Base-by-base conservation (phyloP, 2,888 invertebrate genomes). In the Macaria liturata region DNA sequence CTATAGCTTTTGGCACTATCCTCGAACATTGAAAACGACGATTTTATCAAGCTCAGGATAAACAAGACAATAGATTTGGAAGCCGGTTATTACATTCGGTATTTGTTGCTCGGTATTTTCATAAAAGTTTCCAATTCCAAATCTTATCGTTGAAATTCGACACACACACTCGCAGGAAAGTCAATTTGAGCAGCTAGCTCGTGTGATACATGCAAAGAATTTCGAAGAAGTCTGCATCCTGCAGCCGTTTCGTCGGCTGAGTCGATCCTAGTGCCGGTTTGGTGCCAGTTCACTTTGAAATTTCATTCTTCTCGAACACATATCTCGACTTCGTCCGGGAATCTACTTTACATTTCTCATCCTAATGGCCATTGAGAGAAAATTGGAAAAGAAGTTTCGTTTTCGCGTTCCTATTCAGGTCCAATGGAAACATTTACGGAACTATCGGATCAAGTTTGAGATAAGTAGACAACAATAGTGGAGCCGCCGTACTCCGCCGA, bases 311-410 rank as follows among this genome's bases (percentile, higher is more conserved):
- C 80, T 80, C 83, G 77, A 86, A 88, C 86, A 86, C 86, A 89
- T 88, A 90, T 88, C 88, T 87, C 84, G 88, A 84, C 81, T 88
- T 84, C 86, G 80, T 80, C 76, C 83, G 83, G 81, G 84, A 88
- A 88, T 88, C 89, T 89, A 90, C 86, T 90, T 89, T 90, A 88
- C 90, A 90, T 91, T 91, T 89, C 86, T 91, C 91, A 90, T 91
- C 88, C 86, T 90, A 91, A 91, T 91, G 88, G 91, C 90, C 87
- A 91, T 89, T 87, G 85, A 84, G 82, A 88, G 91, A 89, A 91
- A 90, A 91, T 91, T 90, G 89, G 91, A 90, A 88, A 87, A 82
- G 87, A 89, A 90, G 86, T 88, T 88, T 86, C 85, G 79, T 82
- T 78, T 79, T 81, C 79, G 72, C 78, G 74, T 86, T 85, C 79